Base-by-base conservation (phyloP, 2,113 vertebrate species). In the Aplodontia rufa region DNA sequence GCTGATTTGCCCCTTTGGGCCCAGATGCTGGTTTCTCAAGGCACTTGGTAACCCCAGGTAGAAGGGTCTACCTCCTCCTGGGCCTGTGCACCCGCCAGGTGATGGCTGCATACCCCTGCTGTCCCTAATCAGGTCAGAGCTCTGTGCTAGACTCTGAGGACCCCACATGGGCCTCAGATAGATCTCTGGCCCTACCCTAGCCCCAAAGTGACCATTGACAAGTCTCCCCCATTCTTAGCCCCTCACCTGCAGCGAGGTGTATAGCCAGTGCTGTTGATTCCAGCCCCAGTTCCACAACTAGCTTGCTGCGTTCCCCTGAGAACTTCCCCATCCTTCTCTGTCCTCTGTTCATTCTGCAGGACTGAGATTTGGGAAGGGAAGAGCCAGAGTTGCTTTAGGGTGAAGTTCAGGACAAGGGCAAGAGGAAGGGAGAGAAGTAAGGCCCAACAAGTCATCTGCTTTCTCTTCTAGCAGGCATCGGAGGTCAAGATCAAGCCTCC, bases 401-500 rank as follows among this genome's bases (percentile, higher is more conserved):
- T 0, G 1, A 24, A 8, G 55, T 86, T 96, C 60, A 68, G 75
- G 79, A 85, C 62, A 66, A 11, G 14, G 69, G 85, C 85, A 71
- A 87, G 42, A 90, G 24, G 40, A 35, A 90, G 8, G 47, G 47
- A 60, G 32, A 40, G 68, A 95, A 90, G 68, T 58, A 82, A 95
- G 5, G 30, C 40, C 47, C 79, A 84, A 20, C 24, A 14, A 22
- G 45, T 81, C 79, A 95, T 80, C 45, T 87, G 75, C 58, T 92
- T 86, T 98, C 28, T 97, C 90, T 98, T 95, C 82, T 87, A 94
- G 66, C 97, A 98, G 97, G 98, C 98, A 6, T 97, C 98, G 35
- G 98, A 98, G 22, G 78, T 98, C 32, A 99, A 98, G 91, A 96
- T 99, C 40, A 98, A 99, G 96, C 97, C 98, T 28, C 86, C 96